Conservation (phyloP, 2,113 vertebrate genomes). For the Heteronetta atricapilla region DNA sequence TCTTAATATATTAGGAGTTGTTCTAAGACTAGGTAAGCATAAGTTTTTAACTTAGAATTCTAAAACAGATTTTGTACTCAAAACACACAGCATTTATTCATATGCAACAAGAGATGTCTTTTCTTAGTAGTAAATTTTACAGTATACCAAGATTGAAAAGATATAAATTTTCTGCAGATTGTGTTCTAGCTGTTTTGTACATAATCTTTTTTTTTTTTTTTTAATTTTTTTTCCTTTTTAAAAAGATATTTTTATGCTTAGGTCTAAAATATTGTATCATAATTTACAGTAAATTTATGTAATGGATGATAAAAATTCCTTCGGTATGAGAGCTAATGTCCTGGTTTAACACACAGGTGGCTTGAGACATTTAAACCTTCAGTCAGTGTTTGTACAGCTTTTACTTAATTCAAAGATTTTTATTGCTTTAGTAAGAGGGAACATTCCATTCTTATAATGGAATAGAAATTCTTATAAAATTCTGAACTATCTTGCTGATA, state of each 20-base stretch:
- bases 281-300: neutral
- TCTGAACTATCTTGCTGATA: neutral
- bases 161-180: neutral
- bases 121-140: neutral
- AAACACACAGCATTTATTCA: neutral
- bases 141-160: neutral
- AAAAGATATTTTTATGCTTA: rapidly evolving
- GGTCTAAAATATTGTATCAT: neutral
- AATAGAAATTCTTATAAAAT: neutral
- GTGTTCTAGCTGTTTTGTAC: neutral
- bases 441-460: neutral
- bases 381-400: neutral
- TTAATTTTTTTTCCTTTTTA: no score
- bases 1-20: neutral
- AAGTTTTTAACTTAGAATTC: neutral
- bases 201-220: no score
- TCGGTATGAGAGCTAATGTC: neutral
- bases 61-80: neutral
- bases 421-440: neutral
- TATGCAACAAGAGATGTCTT: neutral
- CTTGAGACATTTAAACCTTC: neutral
- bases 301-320: neutral
- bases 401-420: neutral
- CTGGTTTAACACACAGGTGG: neutral
- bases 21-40: neutral